phyloP scores from a whole-genome alignment of 2,797 vertebrate species.

The Atherinosoma microstoma region DNA sequence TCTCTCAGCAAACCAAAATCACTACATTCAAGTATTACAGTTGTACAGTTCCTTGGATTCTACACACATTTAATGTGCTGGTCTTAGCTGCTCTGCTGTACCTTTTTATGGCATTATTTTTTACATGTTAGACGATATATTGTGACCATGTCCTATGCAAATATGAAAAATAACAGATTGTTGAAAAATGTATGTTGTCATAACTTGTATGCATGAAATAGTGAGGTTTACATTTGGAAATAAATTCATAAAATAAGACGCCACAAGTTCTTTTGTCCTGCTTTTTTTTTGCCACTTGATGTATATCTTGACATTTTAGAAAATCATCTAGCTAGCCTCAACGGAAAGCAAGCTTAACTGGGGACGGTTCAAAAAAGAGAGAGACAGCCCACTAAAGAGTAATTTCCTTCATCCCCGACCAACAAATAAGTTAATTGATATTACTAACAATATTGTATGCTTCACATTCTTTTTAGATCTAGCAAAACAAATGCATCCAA shows the following conservation, averaged over 20 bases:
- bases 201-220: constrained; percentile 99
- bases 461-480: not conserved
- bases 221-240: constrained; percentile 98
- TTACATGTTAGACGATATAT: constrained; percentile 98
- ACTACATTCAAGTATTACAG: constrained; percentile 95
- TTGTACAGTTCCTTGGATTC: constrained; percentile 88
- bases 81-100: constrained; percentile 95
- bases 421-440: not conserved
- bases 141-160: constrained; percentile 98
- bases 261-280: constrained; percentile 27
- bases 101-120: constrained; percentile 97
- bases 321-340: not conserved
- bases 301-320: not conserved
- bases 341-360: not conserved
- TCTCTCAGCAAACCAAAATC: constrained; percentile 87
- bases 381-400: not conserved
- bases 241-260: constrained; percentile 91
- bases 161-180: constrained; percentile 91
- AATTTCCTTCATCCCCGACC: not conserved
- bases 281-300: constrained; percentile 10
- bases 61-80: constrained; percentile 84
- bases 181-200: constrained; percentile 93
- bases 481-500: not conserved
- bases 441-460: not conserved
- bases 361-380: not conserved